Base-by-base conservation (phyloP, 2,888 invertebrate species). In the Steromphala cineraria region DNA sequence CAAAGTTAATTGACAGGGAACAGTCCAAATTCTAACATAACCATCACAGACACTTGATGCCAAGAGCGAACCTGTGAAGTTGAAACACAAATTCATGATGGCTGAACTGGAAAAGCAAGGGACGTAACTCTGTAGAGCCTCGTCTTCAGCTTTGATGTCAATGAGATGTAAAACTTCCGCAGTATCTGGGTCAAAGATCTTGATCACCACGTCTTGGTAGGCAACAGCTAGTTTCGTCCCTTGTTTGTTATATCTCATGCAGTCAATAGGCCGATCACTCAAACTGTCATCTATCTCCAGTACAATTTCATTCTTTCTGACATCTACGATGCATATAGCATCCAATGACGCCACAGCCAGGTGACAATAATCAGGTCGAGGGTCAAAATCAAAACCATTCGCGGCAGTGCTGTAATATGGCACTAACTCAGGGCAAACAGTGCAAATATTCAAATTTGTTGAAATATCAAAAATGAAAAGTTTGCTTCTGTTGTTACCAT, bases 381-480 rank as follows among this genome's bases (percentile, higher is more conserved):
- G 90, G 78, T 90, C 85, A 83, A 87, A 91, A 79, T 91, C 91
- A 87, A 88, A 91, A 10, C 89, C 82, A 24, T 84, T 81, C 2
- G 87, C 85, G 78, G 83, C 85, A 76, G 86, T 86, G 5, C 90
- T 85, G 31, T 56, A 40, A 36, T 46, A 55, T 0, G 82, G 84
- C 13, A 89, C 31, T 46, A 89, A 81, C 13, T 88, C 89, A n/a
- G 84, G 82, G 75, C 87, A 87, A 4, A 91, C 83, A 80, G 83
- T 82, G 24, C 83, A 82, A 15, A 87, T 80, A 19, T 84, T 76
- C 8, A 81, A 62, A 8, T 86, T 77, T 7, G 67, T 53, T 21
- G 55, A 78, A 17, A 80, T 75, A 19, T 83, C 53, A 5, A 90
- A 84, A 46, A 88, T 78, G 75, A 90, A 86, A 31, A 87, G 81